Evolutionary conservation across 2,888 invertebrate genomes (phyloP).

Genomic region (Lithophane leautieri): DNA sequence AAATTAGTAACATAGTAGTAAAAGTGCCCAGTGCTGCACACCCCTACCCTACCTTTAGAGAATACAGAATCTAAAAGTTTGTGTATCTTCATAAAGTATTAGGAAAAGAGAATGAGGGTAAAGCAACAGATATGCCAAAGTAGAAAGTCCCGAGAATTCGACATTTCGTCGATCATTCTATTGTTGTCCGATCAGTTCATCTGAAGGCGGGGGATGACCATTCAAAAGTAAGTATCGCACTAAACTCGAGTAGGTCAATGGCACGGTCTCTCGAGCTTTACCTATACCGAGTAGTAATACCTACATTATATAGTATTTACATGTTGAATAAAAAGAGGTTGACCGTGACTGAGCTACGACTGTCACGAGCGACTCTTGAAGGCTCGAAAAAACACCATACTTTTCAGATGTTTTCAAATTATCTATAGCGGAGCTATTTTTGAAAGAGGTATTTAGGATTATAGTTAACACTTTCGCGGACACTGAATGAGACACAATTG

Average conservation of each 20-base stretch:
- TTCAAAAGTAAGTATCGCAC: slow-evolving; percentile 48
- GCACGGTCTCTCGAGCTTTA: slow-evolving; percentile 48
- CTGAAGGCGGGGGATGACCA: slow-evolving; percentile 60
- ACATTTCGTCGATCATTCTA: slow-evolving; percentile 58
- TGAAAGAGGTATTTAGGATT: not conserved
- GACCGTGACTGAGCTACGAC: slow-evolving; percentile 28
- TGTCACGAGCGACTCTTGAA: slow-evolving; percentile 2
- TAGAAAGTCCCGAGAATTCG: slow-evolving; percentile 55
- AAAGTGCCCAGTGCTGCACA: too few relatives aligned
- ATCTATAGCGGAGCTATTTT: not conserved
- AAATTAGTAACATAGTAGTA: too few relatives aligned
- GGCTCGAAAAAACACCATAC: slow-evolving; percentile 4
- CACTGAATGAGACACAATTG: too few relatives aligned
- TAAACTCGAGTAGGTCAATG: slow-evolving; percentile 64
- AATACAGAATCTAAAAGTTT: not conserved
- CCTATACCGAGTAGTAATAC: slow-evolving; percentile 1
- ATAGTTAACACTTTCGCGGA: too few relatives aligned
- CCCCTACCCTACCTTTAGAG: not conserved
- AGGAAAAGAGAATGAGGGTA: slow-evolving; percentile 18
- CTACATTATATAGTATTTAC: slow-evolving; percentile 15
- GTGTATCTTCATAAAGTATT: not conserved
- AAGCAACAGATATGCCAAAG: slow-evolving; percentile 24
- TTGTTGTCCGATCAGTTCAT: slow-evolving; percentile 65
- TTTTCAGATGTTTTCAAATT: slow-evolving; percentile 9
- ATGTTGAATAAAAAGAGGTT: slow-evolving; percentile 37